Percentiles rank a stretch among this genome's conserved stretches.
These are phyloP conservation scores for Drosophila pseudotalamancana DNA, from an alignment of 2,888 invertebrate genomes.

Conservation along the genomic window DNA sequence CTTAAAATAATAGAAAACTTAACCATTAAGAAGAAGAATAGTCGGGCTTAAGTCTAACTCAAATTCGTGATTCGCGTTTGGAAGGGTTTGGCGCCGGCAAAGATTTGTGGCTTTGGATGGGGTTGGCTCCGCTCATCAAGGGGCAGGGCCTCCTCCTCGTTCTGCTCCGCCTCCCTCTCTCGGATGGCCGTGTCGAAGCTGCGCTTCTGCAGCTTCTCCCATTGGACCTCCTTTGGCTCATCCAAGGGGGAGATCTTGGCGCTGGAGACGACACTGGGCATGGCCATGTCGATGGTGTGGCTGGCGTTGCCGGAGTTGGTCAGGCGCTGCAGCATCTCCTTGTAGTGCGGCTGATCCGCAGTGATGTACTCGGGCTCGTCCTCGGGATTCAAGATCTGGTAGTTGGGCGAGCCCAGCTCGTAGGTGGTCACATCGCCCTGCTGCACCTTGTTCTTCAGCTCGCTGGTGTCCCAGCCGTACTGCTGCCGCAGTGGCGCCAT, in stretches of 20 bases:
- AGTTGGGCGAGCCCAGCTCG: conserved; percentile 74
- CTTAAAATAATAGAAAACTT: background rate
- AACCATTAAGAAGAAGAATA: background rate
- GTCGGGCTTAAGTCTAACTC: conserved; percentile 22
- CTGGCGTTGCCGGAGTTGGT: conserved; percentile 38
- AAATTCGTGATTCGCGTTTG: conserved; percentile 54
- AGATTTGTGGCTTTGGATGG: conserved; percentile 21
- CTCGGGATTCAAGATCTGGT: conserved; percentile 75
- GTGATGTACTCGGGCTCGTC: conserved; percentile 79
- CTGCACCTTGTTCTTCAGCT: conserved; percentile 66
- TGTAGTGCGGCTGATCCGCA: conserved; percentile 74
- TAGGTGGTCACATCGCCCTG: conserved; percentile 76
- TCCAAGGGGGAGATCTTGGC: background rate
- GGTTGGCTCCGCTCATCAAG: background rate
- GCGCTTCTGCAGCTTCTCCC: conserved; percentile 63
- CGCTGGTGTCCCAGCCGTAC: conserved; percentile 46
- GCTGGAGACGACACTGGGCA: conserved; percentile 18
- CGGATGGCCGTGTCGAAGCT: conserved; percentile 15
- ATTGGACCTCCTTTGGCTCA: background rate
- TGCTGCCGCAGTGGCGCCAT: conserved; percentile 33
- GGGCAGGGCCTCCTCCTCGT: conserved; percentile 1
- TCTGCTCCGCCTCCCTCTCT: background rate
- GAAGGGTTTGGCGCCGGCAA: conserved; percentile 49
- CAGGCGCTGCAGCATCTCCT: conserved; percentile 55
- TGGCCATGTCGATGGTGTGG: conserved; percentile 58